Percentiles rank a stretch among this genome's conserved stretches.
Conservation (phyloP, 2,888 invertebrate genomes). For the Dioctria linearis region DNA sequence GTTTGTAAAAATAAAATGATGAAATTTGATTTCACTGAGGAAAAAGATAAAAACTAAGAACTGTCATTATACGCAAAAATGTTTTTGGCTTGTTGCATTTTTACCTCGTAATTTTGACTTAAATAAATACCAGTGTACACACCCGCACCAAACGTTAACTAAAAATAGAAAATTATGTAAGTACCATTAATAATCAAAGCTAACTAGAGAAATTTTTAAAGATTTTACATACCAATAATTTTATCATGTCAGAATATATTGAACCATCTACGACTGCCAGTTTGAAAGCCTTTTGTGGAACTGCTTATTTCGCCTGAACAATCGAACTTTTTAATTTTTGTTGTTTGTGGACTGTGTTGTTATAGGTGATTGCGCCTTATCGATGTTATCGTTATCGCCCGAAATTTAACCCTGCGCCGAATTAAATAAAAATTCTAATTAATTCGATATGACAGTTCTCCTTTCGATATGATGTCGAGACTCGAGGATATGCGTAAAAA, state of each 20-base stretch:
- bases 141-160: slow-evolving; percentile 79
- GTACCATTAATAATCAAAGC: slow-evolving; percentile 2
- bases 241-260: slow-evolving; percentile 65
- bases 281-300: slow-evolving; percentile 61
- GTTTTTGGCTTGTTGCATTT: slow-evolving; percentile 55
- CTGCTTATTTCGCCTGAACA: too few species aligned
- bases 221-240: slow-evolving; percentile 65
- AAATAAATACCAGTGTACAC: slow-evolving; percentile 82
- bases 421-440: too few species aligned
- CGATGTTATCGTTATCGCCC: too few species aligned
- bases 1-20: background rate
- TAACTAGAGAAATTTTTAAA: slow-evolving; percentile 12
- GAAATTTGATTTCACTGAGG: background rate
- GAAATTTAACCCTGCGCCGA: too few species aligned
- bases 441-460: too few species aligned
- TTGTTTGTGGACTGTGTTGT: too few species aligned
- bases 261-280: slow-evolving; percentile 62
- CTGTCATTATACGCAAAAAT: background rate
- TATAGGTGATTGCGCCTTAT: too few species aligned
- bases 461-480: too few species aligned
- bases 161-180: slow-evolving; percentile 62
- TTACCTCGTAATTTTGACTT: slow-evolving; percentile 82
- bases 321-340: too few species aligned
- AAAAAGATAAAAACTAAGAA: background rate
- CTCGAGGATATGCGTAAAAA: too few species aligned